phyloP scores from a whole-genome alignment of 2,888 invertebrate species.

The Melanophora roralis region DNA sequence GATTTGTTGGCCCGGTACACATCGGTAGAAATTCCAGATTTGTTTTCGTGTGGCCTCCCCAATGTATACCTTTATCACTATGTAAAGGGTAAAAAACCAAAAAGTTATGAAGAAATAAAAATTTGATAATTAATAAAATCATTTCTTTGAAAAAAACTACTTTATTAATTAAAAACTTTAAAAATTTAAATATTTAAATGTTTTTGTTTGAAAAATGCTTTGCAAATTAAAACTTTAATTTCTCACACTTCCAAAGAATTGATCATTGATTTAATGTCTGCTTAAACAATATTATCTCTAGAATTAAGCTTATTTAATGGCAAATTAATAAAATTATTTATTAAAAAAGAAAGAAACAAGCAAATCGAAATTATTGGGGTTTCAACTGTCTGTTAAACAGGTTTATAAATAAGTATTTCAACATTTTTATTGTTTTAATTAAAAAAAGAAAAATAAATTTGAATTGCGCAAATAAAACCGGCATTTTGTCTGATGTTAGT shows the following conservation, averaged over 20 bases:
- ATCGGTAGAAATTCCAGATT: too few species aligned
- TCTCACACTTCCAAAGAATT: not conserved
- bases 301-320: not conserved
- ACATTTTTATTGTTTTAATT: not conserved
- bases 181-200: too few species aligned
- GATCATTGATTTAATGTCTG: not conserved
- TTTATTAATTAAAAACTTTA: too few species aligned
- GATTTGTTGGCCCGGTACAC: too few species aligned
- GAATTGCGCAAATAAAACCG: conserved; percentile 12
- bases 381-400: conserved; percentile 4
- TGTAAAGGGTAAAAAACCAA: too few species aligned
- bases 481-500: not conserved
- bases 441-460: not conserved
- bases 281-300: conserved; percentile 8
- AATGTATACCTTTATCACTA: too few species aligned
- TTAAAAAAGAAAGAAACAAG: not conserved
- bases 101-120: too few species aligned
- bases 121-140: too few species aligned
- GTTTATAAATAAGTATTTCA: not conserved
- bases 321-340: not conserved
- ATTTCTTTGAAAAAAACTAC: too few species aligned
- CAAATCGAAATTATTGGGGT: not conserved
- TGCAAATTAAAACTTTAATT: too few species aligned
- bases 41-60: too few species aligned
- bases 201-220: too few species aligned